Base-by-base conservation (phyloP, 2,113 vertebrate genomes). In the Poicephalus meyeri region DNA sequence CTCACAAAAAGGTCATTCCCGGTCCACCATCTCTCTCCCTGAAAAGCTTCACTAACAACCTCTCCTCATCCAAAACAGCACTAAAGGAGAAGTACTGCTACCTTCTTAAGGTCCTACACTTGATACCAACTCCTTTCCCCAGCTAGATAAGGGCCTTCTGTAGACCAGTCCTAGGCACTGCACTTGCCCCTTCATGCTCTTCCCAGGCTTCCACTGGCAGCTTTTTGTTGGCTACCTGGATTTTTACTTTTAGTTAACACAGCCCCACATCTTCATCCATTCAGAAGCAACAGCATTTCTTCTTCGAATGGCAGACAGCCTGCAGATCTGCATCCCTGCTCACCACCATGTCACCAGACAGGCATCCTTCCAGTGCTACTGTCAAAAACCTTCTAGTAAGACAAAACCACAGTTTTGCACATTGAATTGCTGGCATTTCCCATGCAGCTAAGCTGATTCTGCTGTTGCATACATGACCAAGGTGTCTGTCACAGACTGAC, bases 121-220 rank as follows among this genome's bases (percentile, higher is more conserved):
- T 10, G 6, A 20, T 4, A 39, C 24, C 29, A 70, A 2, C 8
- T 73, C 41, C 65, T 16, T 16, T 52, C 16, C 20, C 53, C 73
- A 65, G 35, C 9, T 17, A 35, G 16, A 0, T 6, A 44, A 41
- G 17, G 72, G 25, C 44, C 25, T 55, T 66, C 39, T 41, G 28
- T 58, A 72, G 47, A 25, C 8, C 0, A 0, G 18, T 25, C 20
- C 33, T 47, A 23, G 14, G 16, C 39, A 42, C 72, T 39, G 42
- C 10, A 5, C 9, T 64, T 20, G 21, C 25, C 17, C 33, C 33
- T 86, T 20, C 3, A 1, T n/a, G 50, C 16, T 33, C 33, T 52
- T 61, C 37, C 74, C 41, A 71, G 17, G n/a, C 33, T 26, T 77
- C n/a, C 50, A 28, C 60, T 50, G 37, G 17, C 50, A 63, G 37